Evolutionary conservation across 2,888 invertebrate genomes (phyloP).

Genomic region (Gymnosoma rotundatum): DNA sequence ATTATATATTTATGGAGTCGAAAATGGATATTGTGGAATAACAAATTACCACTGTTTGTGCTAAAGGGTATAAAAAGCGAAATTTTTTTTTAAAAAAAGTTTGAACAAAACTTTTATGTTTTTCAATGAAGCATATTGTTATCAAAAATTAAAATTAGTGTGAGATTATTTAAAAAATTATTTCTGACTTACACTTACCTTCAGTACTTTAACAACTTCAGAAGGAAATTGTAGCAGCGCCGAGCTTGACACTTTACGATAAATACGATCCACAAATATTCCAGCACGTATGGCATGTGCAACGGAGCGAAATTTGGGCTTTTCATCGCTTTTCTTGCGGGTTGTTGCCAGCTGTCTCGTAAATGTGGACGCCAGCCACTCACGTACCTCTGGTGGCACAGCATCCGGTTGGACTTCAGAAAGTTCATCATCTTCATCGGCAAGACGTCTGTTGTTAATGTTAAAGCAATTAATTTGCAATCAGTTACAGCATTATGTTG

Average conservation of each 20-base stretch:
- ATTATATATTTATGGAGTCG: too few species aligned
- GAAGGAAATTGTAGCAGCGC: constrained; percentile 94
- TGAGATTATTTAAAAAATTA: too few species aligned
- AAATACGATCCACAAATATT: constrained; percentile 97
- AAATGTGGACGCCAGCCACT: constrained; percentile 98
- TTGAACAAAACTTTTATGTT: too few species aligned
- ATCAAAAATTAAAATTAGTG: too few species aligned
- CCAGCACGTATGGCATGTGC: constrained; percentile 98
- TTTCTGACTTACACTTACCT: constrained; percentile 84
- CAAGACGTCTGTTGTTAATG: constrained; percentile 85
- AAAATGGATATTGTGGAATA: too few species aligned
- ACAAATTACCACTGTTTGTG: too few species aligned
- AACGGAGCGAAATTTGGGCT: constrained; percentile 95
- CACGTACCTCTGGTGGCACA: constrained; percentile 97
- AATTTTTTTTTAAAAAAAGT: too few species aligned
- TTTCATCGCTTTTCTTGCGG: constrained; percentile 89
- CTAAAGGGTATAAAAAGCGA: too few species aligned
- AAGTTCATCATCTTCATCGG: constrained; percentile 96
- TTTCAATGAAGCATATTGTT: too few species aligned
- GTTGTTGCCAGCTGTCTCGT: constrained; percentile 93
- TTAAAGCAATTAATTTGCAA: constrained; percentile 19
- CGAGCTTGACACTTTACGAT: constrained; percentile 90
- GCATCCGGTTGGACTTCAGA: constrained; percentile 98
- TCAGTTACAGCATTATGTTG: constrained; percentile 3
- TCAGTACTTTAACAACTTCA: constrained; percentile 92